Evolutionary conservation across 2,113 vertebrate species (phyloP).

Genomic region (Dolichotis patagonum): DNA sequence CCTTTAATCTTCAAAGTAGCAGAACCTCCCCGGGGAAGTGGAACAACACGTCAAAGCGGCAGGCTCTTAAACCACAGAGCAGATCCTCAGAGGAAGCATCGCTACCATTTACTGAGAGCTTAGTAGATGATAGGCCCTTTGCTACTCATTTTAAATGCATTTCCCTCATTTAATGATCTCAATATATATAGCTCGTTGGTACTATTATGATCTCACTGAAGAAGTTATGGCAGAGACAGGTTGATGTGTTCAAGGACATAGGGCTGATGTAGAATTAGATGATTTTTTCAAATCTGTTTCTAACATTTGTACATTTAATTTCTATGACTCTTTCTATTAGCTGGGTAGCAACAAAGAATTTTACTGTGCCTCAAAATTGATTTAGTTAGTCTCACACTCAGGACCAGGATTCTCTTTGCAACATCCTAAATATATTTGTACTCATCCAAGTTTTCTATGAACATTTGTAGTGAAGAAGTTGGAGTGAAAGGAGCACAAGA

Average conservation of each 20-base stretch:
- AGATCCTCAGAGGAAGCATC: neutral
- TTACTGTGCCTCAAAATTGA: neutral
- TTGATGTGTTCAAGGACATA: neutral
- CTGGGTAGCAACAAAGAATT: neutral
- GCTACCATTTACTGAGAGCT: conserved; percentile 5
- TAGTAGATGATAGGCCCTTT: neutral
- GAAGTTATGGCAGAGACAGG: neutral
- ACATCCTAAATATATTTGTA: neutral
- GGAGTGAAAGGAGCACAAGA: too few species aligned
- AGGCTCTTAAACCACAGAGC: neutral
- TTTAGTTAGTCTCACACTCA: conserved; percentile 10
- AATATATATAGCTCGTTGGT: neutral
- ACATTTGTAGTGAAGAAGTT: too few species aligned
- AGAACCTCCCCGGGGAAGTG: conserved; percentile 30
- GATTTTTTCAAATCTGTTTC: neutral
- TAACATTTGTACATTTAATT: neutral
- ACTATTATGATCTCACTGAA: neutral
- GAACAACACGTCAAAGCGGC: neutral
- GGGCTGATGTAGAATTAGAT: neutral
- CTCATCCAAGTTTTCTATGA: too few species aligned
- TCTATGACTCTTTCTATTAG: neutral
- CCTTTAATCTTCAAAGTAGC: conserved; percentile 55
- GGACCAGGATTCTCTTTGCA: neutral
- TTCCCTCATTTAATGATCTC: conserved; percentile 48
- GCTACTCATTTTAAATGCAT: neutral